Conservation (phyloP, 2,113 vertebrate genomes). For the Hypocryptadius cinnamomeus region DNA sequence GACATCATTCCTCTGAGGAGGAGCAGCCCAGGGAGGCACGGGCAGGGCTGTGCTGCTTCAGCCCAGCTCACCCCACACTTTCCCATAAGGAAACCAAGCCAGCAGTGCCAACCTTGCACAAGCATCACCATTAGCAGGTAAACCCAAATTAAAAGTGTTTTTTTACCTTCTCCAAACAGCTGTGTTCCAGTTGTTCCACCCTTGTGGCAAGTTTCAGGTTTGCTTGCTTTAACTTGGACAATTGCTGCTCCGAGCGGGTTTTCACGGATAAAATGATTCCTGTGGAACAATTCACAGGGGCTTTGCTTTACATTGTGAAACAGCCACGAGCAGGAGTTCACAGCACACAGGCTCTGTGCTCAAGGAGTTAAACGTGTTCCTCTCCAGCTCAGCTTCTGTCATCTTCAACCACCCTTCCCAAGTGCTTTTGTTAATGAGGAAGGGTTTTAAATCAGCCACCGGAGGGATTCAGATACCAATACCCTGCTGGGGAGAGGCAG, state of each 20-base stretch:
- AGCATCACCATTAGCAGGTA: not conserved
- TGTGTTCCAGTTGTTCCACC: conserved; percentile 81
- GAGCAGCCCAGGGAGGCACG: not conserved
- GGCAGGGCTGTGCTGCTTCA: not conserved
- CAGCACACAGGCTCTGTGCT: not conserved
- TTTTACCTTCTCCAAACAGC: conserved; percentile 78
- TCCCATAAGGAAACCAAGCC: not conserved
- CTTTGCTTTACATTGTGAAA: not conserved
- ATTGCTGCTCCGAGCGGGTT: conserved; percentile 79
- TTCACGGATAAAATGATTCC: conserved; percentile 90
- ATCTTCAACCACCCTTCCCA: not conserved
- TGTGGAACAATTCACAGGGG: conserved; percentile 52
- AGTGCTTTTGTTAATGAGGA: conserved; percentile 11
- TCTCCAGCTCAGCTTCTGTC: not conserved
- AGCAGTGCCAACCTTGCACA: not conserved
- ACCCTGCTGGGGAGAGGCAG: not conserved
- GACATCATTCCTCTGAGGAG: not conserved
- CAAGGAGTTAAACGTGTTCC: not conserved
- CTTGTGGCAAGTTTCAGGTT: conserved; percentile 80
- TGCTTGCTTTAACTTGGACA: conserved; percentile 82
- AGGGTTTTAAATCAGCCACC: not conserved
- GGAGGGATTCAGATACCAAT: not conserved
- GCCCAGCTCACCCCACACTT: not conserved
- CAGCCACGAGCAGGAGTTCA: not conserved
- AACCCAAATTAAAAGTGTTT: not conserved